Evolutionary conservation across 2,797 vertebrate genomes (phyloP), one percentile per base, ranked within the genome.

Genomic region (Pseudopleuronectes americanus): DNA sequence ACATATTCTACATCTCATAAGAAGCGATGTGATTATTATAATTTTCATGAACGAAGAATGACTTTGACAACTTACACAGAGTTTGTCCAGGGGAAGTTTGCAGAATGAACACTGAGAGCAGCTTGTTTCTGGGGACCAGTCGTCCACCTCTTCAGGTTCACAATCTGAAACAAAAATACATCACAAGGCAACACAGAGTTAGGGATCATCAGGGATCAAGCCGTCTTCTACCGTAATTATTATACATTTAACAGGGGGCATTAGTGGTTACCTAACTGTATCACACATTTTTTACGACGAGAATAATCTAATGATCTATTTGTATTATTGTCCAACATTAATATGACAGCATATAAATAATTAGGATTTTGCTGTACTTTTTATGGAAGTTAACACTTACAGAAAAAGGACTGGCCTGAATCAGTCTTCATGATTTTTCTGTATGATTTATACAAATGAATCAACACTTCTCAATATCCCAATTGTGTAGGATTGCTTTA

Each of bases 111-210:
- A 93, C 8, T 83, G 84, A 54, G 89, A 96, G 92, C 95, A 96
- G 92, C 94, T 96, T 91, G 95, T 94, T 93, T 98, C 96, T 90
- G 96, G 94, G 84, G 96, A 97, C 98, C 98, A 99, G 92, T 99
- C 97, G 93, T 95, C 96, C 73, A 96, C 92, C 75, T 96, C 95
- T 94, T 98, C 96, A 76, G 98, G 97, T 95, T 99, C 97, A 96
- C 97, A 99, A 95, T 97, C 98, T 99, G 90, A 92, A 94, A 81
- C 19, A 79, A 33, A 75, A 52, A 64, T 28, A 56, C n/a, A 82
- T 54, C 23, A 58, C 4, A 26, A 59, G 14, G 8, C 9, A 48
- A 60, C 28, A 54, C 41, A 21, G 60, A 9, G 60, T 31, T 10
- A 38, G 9, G 4, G 14, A 4, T 9, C 3, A 36, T 19, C 1